Evolutionary conservation across 2,113 vertebrate genomes (phyloP), one percentile per base, ranked within the genome.

Genomic region (Aegotheles bennettii): DNA sequence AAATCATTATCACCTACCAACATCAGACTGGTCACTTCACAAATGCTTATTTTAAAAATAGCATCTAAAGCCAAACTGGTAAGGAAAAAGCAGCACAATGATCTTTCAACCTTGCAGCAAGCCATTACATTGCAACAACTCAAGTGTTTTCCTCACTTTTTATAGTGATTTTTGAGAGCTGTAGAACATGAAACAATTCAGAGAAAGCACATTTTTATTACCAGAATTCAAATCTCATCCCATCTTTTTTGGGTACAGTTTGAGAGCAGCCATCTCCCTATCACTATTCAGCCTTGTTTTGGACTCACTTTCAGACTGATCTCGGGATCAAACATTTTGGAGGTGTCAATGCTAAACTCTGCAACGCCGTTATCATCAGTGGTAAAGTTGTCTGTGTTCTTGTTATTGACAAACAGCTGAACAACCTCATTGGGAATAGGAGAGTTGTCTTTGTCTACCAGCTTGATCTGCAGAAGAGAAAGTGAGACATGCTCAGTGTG

Each of bases 301-400:
- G 6, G 93, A 97, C 97, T 98, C 87, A 97, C 97, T 78, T 78
- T 97, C 79, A 98, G 90, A 35, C 5, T 87, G 56, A 97, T 94
- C n/a, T 97, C 95, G 2, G 95, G 91, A 50, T 95, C 89, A 56
- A 94, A 94, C 79, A 97, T 95, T 76, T 91, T 16, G 0, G 94
- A 97, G 0, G 97, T 98, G 53, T 98, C 97, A 64, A 98, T 95
- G 40, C 63, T 95, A 61, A 97, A 97, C 6, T 74, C 33, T 51
- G 90, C 89, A 48, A 73, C 9, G 13, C 97, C 97, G 0, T 95
- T 80, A 14, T 20, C 17, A 65, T 97, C 90, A 5, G 97, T 98
- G 53, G 94, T 97, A n/a, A 95, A 93, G 26, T 95, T 97, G 31
- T 83, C 74, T 29, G 86, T 83, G 29, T 93, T 81, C 81, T 76